These are phyloP conservation scores for Neoseiulus cucumeris DNA, from an alignment of 1,140 invertebrate genomes.

Conservation along the genomic window DNA sequence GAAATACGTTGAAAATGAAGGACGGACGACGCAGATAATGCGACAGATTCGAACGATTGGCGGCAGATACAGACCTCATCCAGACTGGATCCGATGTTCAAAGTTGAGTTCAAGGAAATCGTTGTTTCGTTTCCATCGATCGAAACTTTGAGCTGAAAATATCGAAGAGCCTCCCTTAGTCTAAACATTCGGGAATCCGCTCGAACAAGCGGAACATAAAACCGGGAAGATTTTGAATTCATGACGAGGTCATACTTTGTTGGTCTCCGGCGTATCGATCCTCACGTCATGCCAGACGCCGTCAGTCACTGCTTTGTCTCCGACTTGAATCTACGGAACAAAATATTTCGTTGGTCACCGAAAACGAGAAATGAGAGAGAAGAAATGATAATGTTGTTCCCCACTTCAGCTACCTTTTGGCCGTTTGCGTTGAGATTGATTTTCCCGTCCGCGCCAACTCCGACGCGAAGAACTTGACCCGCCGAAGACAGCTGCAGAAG, in stretches of 20 bases:
- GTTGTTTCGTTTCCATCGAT: not conserved
- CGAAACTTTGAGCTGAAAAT: not conserved
- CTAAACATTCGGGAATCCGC: too few species aligned
- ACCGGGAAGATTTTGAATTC: too few species aligned
- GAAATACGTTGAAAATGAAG: not conserved
- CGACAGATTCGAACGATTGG: too few species aligned
- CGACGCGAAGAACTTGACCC: not conserved
- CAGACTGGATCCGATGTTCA: not conserved
- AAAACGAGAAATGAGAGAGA: too few species aligned
- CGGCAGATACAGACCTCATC: not conserved
- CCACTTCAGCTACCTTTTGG: not conserved
- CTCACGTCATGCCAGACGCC: constrained; percentile 24
- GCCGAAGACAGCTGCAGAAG: not conserved
- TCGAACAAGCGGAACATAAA: too few species aligned
- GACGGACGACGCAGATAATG: too few species aligned
- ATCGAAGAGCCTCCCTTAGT: not conserved
- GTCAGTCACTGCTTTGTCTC: constrained; percentile 18
- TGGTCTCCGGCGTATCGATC: constrained; percentile 16
- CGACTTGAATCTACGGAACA: not conserved
- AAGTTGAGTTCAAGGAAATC: not conserved
- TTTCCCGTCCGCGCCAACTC: not conserved
- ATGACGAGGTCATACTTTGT: not conserved
- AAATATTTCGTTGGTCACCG: not conserved
- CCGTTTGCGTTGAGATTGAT: not conserved
- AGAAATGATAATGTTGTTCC: too few species aligned